Base-by-base conservation (phyloP, 2,797 vertebrate species). In the Florisuga fusca region DNA sequence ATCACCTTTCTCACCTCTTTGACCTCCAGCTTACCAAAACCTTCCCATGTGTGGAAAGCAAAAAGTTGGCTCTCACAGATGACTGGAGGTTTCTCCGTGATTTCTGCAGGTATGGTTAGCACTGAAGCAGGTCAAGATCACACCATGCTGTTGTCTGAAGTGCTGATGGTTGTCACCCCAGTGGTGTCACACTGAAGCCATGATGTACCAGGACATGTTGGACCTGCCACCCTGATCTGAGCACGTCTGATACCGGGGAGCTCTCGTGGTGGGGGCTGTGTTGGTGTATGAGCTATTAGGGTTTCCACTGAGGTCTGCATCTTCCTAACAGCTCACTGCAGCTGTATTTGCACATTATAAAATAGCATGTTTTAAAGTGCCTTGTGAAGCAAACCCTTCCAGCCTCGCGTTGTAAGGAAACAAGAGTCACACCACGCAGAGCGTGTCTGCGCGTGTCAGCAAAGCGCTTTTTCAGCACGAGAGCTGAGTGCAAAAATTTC, bases 231-330 rank as follows among this genome's bases (percentile, higher is more conserved):
- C 36, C 64, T 2, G 1, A 27, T 51, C 2, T 7, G 55, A 85
- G 85, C 89, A 46, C 13, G 1, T 41, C 19, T 0, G 7, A 27
- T 26, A 46, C 58, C 63, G n/a, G 0, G 43, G 90, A 82, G 91
- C 78, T 79, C 62, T 17, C 5, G 6, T 2, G 33, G 77, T 18
- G 0, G 19, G 43, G 6, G 22, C 81, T 12, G 13, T 62, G 57
- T 75, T 67, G 86, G 45, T 34, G 81, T 11, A 3, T 1, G 18
- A 0, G 6, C 63, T 9, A 0, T 36, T 20, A 20, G 23, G 2
- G 45, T 91, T 88, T 95, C 74, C 87, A 87, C 91, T 55, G 76
- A 93, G 82, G 55, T 81, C 31, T 64, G 86, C 78, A 57, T 95
- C 84, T 94, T 81, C 38, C 54, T 15, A 34, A 5, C 67, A 59